phyloP scores from a whole-genome alignment of 2,113 vertebrate species.

The Nestor notabilis region DNA sequence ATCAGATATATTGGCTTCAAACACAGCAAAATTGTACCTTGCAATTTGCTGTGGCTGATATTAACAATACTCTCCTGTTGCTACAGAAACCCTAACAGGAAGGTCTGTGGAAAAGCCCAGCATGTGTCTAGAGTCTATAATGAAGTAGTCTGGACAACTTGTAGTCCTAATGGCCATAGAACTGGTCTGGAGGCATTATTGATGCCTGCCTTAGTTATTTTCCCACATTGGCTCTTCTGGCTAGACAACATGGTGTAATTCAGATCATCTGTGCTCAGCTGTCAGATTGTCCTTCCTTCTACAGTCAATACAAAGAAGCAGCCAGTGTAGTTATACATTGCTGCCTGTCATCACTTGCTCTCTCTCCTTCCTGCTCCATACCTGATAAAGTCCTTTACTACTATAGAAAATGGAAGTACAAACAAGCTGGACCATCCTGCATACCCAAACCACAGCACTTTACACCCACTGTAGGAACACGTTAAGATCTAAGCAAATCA shows the following conservation, averaged over 20 bases:
- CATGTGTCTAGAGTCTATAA: neutral
- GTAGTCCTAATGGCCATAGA: neutral
- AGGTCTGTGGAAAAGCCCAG: neutral
- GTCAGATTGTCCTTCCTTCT: neutral
- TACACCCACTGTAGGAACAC: neutral
- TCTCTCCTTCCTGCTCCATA: neutral
- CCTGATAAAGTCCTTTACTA: neutral
- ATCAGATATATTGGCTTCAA: neutral
- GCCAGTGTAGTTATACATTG: neutral
- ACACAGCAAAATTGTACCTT: neutral
- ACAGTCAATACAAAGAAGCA: neutral
- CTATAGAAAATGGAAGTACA: neutral
- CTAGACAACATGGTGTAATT: neutral
- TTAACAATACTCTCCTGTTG: neutral
- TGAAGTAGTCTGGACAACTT: neutral
- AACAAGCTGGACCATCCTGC: neutral
- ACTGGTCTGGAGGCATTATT: neutral
- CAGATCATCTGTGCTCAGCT: neutral
- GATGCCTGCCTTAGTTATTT: neutral
- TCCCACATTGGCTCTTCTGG: neutral
- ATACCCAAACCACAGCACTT: neutral
- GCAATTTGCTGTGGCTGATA: neutral
- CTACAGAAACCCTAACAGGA: neutral
- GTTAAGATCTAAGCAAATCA: neutral
- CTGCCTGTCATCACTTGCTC: fast-evolving